Evolutionary conservation across 2,113 vertebrate genomes (phyloP), one percentile per base, ranked within the genome.

Genomic region (Castor canadensis): DNA sequence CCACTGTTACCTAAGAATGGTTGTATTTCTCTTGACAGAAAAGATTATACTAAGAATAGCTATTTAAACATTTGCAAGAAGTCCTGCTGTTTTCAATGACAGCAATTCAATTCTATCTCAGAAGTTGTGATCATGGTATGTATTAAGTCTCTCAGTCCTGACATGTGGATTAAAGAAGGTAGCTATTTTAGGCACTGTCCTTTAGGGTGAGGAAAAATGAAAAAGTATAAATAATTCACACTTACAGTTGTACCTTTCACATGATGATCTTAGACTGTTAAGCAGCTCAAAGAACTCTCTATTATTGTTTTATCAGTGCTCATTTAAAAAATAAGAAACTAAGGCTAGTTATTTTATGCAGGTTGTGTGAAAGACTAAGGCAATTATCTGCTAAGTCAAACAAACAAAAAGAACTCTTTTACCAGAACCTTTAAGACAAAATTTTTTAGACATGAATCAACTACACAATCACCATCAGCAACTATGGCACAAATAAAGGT

Each of bases 81-180:
- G 83, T 69, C 98, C 97, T 97, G 96, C 97, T 98, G 96, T 98
- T 98, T 98, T 97, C 97, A 98, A 98, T 94, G 97, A 98, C 95
- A 97, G 96, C 97, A 97, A 97, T 97, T 97, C 97, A 97, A 94
- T 98, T 98, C 97, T 9, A 0, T 75, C 96, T 97, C 97, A 97
- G 96, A 98, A 98, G 93, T 52, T 98, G 92, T 98, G 97, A 97
- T 96, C 94, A 93, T 96, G 96, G 96, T 97, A 96, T 95, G 92
- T 95, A 96, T 92, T 0, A 10, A 96, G 96, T 97, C 96, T 98
- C 98, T 97, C 96, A 95, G 67, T 97, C 96, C 93, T 97, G 93
- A 97, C 93, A 96, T 11, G 85, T 93, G 77, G 89, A 79, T 75
- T 94, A 98, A 98, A 93, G 79, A 97, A 97, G 91, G 84, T 20